Evolutionary conservation across 2,797 vertebrate species (phyloP).

Genomic region (Acanthornis magna): DNA sequence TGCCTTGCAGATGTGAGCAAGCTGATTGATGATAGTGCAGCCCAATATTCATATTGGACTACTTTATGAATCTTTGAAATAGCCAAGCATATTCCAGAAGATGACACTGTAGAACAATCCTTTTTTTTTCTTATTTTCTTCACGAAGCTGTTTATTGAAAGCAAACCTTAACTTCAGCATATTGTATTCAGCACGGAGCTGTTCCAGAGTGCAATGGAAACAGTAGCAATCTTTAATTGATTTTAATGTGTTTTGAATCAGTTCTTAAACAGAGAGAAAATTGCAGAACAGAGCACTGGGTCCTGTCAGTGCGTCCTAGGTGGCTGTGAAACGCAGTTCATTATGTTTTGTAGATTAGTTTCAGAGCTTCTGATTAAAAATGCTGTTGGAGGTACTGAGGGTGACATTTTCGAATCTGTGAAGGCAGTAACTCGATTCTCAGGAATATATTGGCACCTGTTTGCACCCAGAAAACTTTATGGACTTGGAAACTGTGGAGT

Average conservation of each 20-base stretch:
- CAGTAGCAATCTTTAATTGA: constrained; percentile 12
- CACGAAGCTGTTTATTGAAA: not conserved
- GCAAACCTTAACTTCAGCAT: not conserved
- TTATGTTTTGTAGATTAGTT: constrained; percentile 2
- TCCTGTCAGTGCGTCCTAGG: not conserved
- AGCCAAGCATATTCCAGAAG: not conserved
- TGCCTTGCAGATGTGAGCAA: constrained; percentile 6
- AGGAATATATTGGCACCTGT: not conserved
- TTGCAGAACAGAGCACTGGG: not conserved
- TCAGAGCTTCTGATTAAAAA: constrained; percentile 19
- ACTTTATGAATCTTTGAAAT: constrained; percentile 10
- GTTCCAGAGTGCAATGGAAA: not conserved
- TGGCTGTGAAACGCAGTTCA: not conserved
- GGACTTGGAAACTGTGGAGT: not conserved
- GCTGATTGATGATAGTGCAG: not conserved
- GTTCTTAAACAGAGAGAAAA: constrained; percentile 26
- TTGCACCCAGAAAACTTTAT: not conserved
- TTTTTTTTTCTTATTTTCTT: not conserved
- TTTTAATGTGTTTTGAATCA: not conserved
- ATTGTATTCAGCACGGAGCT: not conserved
- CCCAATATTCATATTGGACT: not conserved
- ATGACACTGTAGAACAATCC: not conserved
- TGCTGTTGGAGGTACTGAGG: not conserved
- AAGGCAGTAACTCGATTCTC: not conserved
- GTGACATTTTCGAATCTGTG: not conserved